A percentile compares a stretch with the other conserved stretches of the same genome.
Conservation (phyloP, 2,113 vertebrate species). For the Alouatta palliata region DNA sequence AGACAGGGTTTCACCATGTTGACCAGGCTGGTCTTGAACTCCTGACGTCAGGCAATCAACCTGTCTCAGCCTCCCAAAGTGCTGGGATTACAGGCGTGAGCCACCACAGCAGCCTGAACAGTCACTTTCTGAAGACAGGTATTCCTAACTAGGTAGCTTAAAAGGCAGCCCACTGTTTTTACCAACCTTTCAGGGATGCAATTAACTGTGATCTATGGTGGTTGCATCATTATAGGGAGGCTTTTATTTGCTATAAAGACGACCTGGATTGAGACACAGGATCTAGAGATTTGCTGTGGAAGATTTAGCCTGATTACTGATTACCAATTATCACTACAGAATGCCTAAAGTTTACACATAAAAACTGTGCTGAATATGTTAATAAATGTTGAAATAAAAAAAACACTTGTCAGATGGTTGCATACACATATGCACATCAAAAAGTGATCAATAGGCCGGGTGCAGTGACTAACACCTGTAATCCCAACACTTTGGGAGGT, state of each 20-base stretch:
- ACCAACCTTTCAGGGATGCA: not conserved
- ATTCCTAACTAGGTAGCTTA: not conserved
- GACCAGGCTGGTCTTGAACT: too few species aligned
- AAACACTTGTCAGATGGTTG: not conserved
- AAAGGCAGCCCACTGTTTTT: not conserved
- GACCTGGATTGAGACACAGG: not conserved
- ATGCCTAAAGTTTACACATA: not conserved
- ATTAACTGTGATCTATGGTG: not conserved
- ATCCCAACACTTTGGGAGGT: too few species aligned
- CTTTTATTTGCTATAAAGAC: not conserved
- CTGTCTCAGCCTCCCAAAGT: too few species aligned
- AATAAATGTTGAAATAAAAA: not conserved
- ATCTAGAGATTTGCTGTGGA: not conserved
- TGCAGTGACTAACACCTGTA: too few species aligned
- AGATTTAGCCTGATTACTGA: not conserved
- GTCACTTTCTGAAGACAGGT: not conserved
- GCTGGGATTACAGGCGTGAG: too few species aligned
- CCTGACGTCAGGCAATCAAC: too few species aligned
- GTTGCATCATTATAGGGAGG: too few species aligned
- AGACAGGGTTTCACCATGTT: too few species aligned
- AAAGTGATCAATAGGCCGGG: not conserved
- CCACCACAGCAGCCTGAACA: not conserved
- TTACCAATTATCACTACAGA: not conserved
- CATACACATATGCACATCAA: not conserved
- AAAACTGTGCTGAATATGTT: not conserved